Evolutionary conservation across 2,797 vertebrate species (phyloP).

Genomic region (Synaphobranchus kaupii): DNA sequence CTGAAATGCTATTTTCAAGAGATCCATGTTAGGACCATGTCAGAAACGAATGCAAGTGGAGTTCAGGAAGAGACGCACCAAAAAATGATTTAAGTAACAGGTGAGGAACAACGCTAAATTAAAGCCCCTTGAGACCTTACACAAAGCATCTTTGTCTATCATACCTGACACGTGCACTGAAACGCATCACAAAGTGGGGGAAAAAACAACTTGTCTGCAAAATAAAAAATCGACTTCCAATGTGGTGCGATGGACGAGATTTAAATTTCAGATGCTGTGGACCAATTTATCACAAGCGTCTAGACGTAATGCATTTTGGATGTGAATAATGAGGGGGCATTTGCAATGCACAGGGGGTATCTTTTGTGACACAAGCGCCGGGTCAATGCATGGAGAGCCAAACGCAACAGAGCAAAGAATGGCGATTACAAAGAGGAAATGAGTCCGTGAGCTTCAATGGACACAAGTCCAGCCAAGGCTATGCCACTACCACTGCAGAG

Average conservation of each 20-base stretch:
- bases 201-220: not conserved
- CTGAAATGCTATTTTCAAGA: not conserved
- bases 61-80: not conserved
- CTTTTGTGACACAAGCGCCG: not conserved
- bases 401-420: not conserved
- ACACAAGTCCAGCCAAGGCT: not conserved
- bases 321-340: not conserved
- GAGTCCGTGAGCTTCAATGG: not conserved
- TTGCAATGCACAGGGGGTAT: not conserved
- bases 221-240: not conserved
- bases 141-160: not conserved
- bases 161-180: not conserved
- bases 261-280: not conserved
- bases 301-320: not conserved
- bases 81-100: not conserved
- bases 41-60: not conserved
- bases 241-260: not conserved
- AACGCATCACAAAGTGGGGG: not conserved
- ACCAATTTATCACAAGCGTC: not conserved
- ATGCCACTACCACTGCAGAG: not conserved
- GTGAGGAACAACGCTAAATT: not conserved
- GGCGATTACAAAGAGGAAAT: not conserved
- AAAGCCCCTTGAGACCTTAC: not conserved
- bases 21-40: not conserved
- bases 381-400: not conserved